Evolutionary conservation across 2,113 vertebrate genomes (phyloP).

Genomic region (Cisticola juncidis): DNA sequence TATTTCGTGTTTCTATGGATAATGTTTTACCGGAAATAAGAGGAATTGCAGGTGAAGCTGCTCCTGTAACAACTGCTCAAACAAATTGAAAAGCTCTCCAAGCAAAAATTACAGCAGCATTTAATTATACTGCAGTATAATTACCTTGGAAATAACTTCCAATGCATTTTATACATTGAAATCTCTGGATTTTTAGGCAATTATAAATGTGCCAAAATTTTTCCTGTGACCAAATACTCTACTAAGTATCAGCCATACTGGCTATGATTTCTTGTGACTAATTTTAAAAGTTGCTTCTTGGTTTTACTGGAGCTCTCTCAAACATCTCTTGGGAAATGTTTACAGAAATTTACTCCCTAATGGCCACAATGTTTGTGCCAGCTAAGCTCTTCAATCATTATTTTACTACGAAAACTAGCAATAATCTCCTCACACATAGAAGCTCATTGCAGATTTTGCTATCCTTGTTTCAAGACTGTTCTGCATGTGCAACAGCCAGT

Average conservation of each 20-base stretch:
- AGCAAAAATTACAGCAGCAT: not conserved
- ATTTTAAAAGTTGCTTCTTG: not conserved
- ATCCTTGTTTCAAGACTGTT: not conserved
- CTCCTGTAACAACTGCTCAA: not conserved
- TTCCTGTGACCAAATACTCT: not conserved
- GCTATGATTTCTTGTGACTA: not conserved
- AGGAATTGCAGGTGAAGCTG: not conserved
- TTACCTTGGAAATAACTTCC: not conserved
- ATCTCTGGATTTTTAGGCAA: not conserved
- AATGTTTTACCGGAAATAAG: not conserved
- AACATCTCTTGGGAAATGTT: not conserved
- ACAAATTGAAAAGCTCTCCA: not conserved
- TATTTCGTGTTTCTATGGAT: not conserved
- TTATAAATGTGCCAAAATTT: not conserved
- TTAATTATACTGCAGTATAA: not conserved
- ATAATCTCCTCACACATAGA: not conserved
- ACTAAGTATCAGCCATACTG: not conserved
- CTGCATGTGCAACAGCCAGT: not conserved
- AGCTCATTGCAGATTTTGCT: not conserved
- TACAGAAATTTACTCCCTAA: not conserved
- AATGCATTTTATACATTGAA: not conserved
- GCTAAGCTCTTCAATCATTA: not conserved
- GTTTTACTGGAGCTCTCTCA: not conserved
- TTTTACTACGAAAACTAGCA: not conserved
- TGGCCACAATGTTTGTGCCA: not conserved